Evolutionary conservation across 2,113 vertebrate genomes (phyloP), one percentile per base, ranked within the genome.

Genomic region (Narcine bancroftii): DNA sequence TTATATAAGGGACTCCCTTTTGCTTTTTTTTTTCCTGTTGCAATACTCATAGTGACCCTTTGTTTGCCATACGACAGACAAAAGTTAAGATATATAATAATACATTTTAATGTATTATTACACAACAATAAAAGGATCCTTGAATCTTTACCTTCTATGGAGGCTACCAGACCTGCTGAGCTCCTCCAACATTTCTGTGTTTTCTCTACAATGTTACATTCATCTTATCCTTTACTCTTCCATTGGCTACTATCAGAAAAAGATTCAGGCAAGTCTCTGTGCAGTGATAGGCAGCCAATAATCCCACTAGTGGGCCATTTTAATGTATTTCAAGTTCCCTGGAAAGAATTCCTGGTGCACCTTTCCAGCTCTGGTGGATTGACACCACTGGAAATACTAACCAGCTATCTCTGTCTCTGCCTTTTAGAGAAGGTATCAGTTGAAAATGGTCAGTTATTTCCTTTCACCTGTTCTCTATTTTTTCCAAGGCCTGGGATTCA

Each of bases 401-500:
- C 63, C 65, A 91, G 39, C 15, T 39, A 39, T 69, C 42, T 47
- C 63, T 36, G n/a, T 26, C 24, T 26, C 65, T 91, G 19, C 33
- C 24, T 29, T 36, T 42, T 69, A 13, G 42, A 69, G 89, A 33
- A 29, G 39, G n/a, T 13, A 39, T 89, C 39, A 89, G 85, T 36
- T 91, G 39, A 29, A 69, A 91, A 69, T 91, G 2, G 45, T 91
- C 63, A 69, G 42, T 24, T 47, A 69, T 69, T 89, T 91, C 89
- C 63, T 69, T 47, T 91, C 89, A 91, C 26, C 63, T 69, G 89
- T 10, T 91, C 63, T 45, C 39, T 47, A 69, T 91, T 91, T 91
- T 21, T 29, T 45, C 29, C 65, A 33, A 24, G 26, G 24, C 11
- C 42, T 91, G 89, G 24, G 11, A 3, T 45, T 45, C 36, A 91